Evolutionary conservation across 2,113 vertebrate genomes (phyloP).

Genomic region (Jaculus jaculus): DNA sequence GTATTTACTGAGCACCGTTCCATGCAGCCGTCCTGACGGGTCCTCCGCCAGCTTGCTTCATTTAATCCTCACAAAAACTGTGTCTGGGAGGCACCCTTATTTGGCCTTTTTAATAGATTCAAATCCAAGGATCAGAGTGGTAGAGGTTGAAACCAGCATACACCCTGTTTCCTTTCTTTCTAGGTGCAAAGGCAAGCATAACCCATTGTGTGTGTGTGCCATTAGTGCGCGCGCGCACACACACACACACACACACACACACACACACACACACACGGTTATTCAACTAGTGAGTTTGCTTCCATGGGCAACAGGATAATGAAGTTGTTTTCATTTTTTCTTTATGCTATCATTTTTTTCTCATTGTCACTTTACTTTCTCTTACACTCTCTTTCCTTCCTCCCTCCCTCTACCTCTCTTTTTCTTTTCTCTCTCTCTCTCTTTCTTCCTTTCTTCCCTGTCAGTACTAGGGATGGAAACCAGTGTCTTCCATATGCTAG

Average conservation of each 20-base stretch:
- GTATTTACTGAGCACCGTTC: neutral
- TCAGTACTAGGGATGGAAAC: neutral
- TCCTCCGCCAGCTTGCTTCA: neutral
- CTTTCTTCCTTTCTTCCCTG: neutral
- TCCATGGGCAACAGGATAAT: neutral
- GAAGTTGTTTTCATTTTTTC: neutral
- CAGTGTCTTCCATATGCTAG: neutral
- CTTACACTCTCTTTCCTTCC: too few species aligned
- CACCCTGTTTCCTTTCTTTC: neutral
- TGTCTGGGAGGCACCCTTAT: rapidly evolving
- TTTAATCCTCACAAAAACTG: neutral
- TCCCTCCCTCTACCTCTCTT: neutral
- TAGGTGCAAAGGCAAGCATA: neutral
- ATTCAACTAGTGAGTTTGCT: neutral
- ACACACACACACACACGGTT: neutral
- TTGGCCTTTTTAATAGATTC: neutral
- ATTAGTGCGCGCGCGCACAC: rapidly evolving
- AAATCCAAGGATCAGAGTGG: neutral
- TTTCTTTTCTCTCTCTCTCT: too few species aligned
- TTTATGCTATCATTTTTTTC: neutral
- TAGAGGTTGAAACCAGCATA: neutral
- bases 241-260: rapidly evolving
- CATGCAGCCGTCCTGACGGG: neutral
- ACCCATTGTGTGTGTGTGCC: too few species aligned
- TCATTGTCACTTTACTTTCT: too few species aligned